Conservation (phyloP, 2,888 invertebrate species). For the Macrophya alboannulata region DNA sequence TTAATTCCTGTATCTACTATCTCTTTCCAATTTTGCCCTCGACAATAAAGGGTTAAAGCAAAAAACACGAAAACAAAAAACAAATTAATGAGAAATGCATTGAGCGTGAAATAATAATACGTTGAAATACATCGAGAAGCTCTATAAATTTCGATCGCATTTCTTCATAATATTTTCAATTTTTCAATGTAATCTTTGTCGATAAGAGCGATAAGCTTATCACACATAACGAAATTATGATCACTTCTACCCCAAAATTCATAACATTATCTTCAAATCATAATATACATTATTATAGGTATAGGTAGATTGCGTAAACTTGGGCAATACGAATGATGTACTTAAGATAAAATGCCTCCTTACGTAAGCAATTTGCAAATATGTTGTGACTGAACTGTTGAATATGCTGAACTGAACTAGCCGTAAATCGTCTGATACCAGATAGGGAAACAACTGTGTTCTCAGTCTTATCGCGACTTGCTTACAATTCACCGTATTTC, state of each 20-base stretch:
- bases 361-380: not conserved
- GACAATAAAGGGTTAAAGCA: too few relatives aligned
- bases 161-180: not conserved
- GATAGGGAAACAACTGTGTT: not conserved
- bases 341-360: not conserved
- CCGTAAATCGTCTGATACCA: not conserved
- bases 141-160: not conserved
- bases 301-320: not conserved
- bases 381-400: not conserved
- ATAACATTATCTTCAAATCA: too few relatives aligned
- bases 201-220: too few relatives aligned
- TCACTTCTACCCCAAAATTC: too few relatives aligned
- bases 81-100: not conserved
- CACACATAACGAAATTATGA: too few relatives aligned
- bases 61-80: too few relatives aligned
- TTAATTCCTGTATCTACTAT: too few relatives aligned
- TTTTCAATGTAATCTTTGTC: not conserved
- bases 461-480: slow-evolving; percentile 38
- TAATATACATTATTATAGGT: too few relatives aligned
- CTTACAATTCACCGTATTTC: not conserved
- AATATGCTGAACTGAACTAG: not conserved
- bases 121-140: not conserved
- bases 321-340: not conserved
- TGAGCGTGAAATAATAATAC: not conserved
- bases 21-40: not conserved